Evolutionary conservation across 2,888 invertebrate genomes (phyloP), one percentile per base, ranked within the genome.

Genomic region (Rhynchonema sp.): DNA sequence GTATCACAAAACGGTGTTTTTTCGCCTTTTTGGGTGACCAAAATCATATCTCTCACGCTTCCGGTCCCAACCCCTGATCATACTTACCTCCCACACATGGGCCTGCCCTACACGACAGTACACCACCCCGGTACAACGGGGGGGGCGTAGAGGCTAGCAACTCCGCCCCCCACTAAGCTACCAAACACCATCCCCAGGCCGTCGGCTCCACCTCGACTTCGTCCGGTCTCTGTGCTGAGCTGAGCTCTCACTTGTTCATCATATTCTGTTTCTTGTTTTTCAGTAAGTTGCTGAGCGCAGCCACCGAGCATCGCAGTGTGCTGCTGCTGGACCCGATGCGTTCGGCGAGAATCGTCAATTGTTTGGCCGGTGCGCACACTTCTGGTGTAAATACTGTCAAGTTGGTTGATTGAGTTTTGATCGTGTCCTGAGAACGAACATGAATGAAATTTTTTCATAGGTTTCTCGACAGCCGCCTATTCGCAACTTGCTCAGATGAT

Each of bases 401-500:
- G 89, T n/a, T n/a, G n/a, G n/a, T n/a, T n/a, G n/a, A n/a, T n/a
- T 89, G 77, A 76, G 80, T 77, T 59, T 54, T 23, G 38, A 54
- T 49, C n/a, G n/a, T 30, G 27, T 27, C 46, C 29, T 6, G 30
- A 38, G 17, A 38, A 6, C 6, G 38, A 38, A 38, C 30, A 56
- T n/a, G 6, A 28, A 22, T 38, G 9, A 13, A 13, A 38, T 13
- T 38, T 38, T 38, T 38, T 6, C 17, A 17, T 38, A 89, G 89
- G 74, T 91, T 91, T 77, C 77, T 91, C 63, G 87, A 89, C 74
- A 82, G 82, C 57, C 80, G 85, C 61, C 82, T 84, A 75, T 90
- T 92, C 77, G 90, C 89, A 0, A 88, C 90, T 0, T 90, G 91
- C 72, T 90, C 90, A 0, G 91, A 92, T 73, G 91, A 92, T 73